phyloP scores from a whole-genome alignment of 2,113 vertebrate species.

The Oncorhynchus kisutch region DNA sequence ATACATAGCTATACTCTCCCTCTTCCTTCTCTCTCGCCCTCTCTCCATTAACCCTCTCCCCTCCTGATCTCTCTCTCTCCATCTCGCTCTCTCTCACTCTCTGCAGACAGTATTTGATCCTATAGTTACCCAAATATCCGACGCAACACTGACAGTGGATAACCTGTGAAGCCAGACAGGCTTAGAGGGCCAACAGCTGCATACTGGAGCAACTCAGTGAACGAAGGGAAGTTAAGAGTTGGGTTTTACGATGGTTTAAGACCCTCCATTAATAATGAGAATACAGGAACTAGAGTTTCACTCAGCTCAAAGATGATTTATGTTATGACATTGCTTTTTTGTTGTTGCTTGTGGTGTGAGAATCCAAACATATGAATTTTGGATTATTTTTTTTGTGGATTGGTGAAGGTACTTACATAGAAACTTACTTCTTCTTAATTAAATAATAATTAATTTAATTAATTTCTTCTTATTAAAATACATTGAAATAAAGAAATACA shows the following conservation, averaged over 20 bases:
- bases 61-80: no score
- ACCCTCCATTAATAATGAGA: constrained; percentile 49
- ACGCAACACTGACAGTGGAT: constrained; percentile 59
- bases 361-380: no score
- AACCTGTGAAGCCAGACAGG: constrained; percentile 52
- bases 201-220: constrained; percentile 48
- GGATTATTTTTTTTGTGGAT: no score
- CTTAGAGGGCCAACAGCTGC: constrained; percentile 64
- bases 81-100: no score
- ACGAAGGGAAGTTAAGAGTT: constrained; percentile 48
- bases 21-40: no score
- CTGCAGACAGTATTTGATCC: constrained; percentile 38
- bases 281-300: constrained; percentile 60
- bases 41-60: no score
- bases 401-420: no score
- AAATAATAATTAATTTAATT: no score
- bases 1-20: no score
- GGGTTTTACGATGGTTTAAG: constrained; percentile 56
- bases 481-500: no score
- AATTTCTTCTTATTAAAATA: no score
- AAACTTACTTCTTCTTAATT: no score
- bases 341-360: constrained; percentile 4
- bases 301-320: constrained; percentile 47
- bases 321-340: constrained; percentile 37
- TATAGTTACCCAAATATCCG: constrained; percentile 44